Percentiles rank a stretch among this genome's conserved stretches.
phyloP scores from a whole-genome alignment of 30 jellyfish, hydroid and myxozoan genomes.

The Pseudorhiza aurosa region DNA sequence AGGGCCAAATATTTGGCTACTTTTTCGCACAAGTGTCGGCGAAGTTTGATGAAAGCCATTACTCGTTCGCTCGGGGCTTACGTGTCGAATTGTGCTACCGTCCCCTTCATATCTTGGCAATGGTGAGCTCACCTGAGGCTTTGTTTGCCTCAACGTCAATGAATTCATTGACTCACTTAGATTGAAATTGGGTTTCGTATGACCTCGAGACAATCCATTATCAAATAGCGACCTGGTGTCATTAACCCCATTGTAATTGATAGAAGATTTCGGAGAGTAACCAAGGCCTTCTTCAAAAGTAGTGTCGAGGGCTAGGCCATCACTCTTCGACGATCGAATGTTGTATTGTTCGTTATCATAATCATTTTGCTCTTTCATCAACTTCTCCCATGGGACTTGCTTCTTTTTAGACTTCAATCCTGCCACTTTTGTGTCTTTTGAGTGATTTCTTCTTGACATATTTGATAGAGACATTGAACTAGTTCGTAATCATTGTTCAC shows the following conservation, averaged over 20 bases:
- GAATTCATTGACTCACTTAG: constrained; percentile 52
- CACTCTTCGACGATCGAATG: constrained; percentile 3
- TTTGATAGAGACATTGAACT: not conserved
- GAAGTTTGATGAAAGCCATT: constrained; percentile 70
- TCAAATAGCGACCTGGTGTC: constrained; percentile 57
- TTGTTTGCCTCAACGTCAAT: constrained; percentile 12
- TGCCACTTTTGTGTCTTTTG: constrained; percentile 13
- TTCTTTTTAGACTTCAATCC: constrained; percentile 34
- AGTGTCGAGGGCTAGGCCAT: constrained; percentile 27
- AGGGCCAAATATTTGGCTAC: constrained; percentile 80
- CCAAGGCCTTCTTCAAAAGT: constrained; percentile 33
- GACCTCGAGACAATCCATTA: constrained; percentile 29
- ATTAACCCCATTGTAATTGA: constrained; percentile 47
- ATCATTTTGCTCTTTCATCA: constrained; percentile 28
- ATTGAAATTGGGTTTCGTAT: constrained; percentile 27
- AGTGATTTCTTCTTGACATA: constrained; percentile 47
- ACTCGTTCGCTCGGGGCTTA: constrained; percentile 23
- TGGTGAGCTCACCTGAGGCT: constrained; percentile 47
- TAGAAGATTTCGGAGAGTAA: constrained; percentile 51
- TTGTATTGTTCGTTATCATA: constrained; percentile 28
- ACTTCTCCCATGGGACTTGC: constrained; percentile 66
- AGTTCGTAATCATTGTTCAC: not conserved
- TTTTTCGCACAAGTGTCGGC: constrained; percentile 62
- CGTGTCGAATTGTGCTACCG: not conserved
- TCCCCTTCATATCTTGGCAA: constrained; percentile 3